Evolutionary conservation across 1,140 invertebrate genomes (phyloP).

Genomic region (Pteromalus puparum): DNA sequence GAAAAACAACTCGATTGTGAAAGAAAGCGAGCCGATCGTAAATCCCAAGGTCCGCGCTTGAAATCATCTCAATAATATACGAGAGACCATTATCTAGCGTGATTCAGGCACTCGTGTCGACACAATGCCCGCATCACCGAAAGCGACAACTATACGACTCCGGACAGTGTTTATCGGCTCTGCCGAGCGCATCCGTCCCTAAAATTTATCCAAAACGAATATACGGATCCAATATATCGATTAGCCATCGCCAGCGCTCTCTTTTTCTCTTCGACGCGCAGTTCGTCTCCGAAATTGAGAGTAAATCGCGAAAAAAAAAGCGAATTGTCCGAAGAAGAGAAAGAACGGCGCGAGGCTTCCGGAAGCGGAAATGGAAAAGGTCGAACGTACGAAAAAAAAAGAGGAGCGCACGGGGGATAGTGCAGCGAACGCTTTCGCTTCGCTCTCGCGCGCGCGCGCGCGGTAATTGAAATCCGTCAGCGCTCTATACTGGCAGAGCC

Average conservation of each 20-base stretch:
- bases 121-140: neutral
- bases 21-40: constrained; percentile 3
- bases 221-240: neutral
- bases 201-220: constrained; percentile 24
- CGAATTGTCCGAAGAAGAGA: neutral
- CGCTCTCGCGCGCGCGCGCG: too few relatives aligned
- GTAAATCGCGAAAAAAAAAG: constrained; percentile 3
- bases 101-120: neutral
- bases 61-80: neutral
- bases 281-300: neutral
- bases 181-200: neutral
- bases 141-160: too few relatives aligned
- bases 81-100: neutral
- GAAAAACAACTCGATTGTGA: neutral
- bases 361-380: neutral
- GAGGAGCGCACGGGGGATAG: too few relatives aligned
- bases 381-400: neutral
- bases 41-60: neutral
- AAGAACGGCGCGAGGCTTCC: constrained; percentile 5
- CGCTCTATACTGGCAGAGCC: too few relatives aligned
- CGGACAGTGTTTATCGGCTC: neutral
- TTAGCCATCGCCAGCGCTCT: constrained; percentile 13
- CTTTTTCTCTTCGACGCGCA: neutral
- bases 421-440: too few relatives aligned
- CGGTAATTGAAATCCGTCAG: constrained; percentile 9